A percentile compares a stretch with the other conserved stretches of the same genome.
Evolutionary conservation across 1,140 invertebrate species (phyloP).

Genomic region (Triops longicaudatus): DNA sequence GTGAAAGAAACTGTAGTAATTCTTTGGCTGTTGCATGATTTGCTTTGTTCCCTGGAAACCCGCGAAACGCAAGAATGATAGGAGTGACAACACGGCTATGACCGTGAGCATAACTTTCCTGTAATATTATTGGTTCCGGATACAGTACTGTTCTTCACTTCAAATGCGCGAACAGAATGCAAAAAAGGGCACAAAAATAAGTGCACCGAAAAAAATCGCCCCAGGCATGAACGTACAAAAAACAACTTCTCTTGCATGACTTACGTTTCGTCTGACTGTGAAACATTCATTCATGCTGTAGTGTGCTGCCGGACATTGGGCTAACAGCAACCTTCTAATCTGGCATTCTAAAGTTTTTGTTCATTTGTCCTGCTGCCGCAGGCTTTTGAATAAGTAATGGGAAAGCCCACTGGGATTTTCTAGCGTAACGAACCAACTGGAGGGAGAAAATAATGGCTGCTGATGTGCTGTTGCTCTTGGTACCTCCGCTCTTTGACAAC

Average conservation of each 20-base stretch:
- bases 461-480: conserved; percentile 10
- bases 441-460: not conserved
- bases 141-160: not conserved
- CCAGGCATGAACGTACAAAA: not conserved
- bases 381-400: conserved; percentile 3
- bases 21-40: not conserved
- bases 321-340: not conserved
- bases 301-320: not conserved
- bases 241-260: not conserved
- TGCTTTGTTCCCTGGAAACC: not conserved
- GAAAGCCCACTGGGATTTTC: conserved; percentile 6
- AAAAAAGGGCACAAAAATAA: not conserved
- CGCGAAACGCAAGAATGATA: not conserved
- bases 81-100: not conserved
- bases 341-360: not conserved
- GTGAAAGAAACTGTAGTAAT: not conserved
- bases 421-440: conserved; percentile 11
- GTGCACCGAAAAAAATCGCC: not conserved
- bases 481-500: not conserved
- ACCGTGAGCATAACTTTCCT: not conserved
- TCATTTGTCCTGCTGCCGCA: not conserved
- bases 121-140: too few species aligned
- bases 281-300: not conserved
- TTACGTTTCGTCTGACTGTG: not conserved
- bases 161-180: not conserved